Percentiles rank a stretch among this genome's conserved stretches.
These are phyloP conservation scores for Plutomurus gul DNA, from an alignment of 1,140 invertebrate species.

Conservation along the genomic window DNA sequence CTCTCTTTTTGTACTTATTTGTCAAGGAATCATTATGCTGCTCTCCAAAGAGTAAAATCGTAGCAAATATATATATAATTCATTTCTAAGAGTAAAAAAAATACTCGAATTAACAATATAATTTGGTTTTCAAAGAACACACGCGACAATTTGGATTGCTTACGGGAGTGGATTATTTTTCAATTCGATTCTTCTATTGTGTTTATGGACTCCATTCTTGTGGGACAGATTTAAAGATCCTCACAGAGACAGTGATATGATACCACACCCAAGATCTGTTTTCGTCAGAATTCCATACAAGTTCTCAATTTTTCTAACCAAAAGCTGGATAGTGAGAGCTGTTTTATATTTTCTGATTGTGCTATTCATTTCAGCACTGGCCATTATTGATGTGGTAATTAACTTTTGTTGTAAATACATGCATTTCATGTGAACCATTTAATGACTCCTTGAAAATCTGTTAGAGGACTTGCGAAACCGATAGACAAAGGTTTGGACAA, in stretches of 20 bases:
- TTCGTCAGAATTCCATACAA: constrained; percentile 60
- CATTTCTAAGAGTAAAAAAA: too few relatives aligned
- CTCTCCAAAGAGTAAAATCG: constrained; percentile 59
- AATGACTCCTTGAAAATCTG: too few relatives aligned
- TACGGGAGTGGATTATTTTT: constrained; percentile 60
- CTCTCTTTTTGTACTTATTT: constrained; percentile 66
- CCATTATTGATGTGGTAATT: constrained; percentile 66
- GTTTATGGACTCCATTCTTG: constrained; percentile 68
- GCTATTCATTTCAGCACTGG: constrained; percentile 65
- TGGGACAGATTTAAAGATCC: constrained; percentile 61
- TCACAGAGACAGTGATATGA: constrained; percentile 58
- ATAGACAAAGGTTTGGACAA: background rate
- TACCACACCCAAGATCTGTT: constrained; percentile 59
- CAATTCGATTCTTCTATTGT: constrained; percentile 63
- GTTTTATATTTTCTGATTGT: constrained; percentile 69
- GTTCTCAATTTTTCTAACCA: constrained; percentile 62
- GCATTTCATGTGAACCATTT: background rate
- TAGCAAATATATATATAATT: too few relatives aligned
- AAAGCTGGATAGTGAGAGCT: constrained; percentile 66
- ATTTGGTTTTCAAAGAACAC: constrained; percentile 60
- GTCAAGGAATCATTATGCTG: constrained; percentile 62
- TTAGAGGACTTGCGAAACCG: background rate
- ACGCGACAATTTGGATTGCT: constrained; percentile 61
- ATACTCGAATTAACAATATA: too few relatives aligned
- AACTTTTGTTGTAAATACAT: background rate